Evolutionary conservation across 2,113 vertebrate species (phyloP), one percentile per base, ranked within the genome.

Genomic region (Scalopus aquaticus): DNA sequence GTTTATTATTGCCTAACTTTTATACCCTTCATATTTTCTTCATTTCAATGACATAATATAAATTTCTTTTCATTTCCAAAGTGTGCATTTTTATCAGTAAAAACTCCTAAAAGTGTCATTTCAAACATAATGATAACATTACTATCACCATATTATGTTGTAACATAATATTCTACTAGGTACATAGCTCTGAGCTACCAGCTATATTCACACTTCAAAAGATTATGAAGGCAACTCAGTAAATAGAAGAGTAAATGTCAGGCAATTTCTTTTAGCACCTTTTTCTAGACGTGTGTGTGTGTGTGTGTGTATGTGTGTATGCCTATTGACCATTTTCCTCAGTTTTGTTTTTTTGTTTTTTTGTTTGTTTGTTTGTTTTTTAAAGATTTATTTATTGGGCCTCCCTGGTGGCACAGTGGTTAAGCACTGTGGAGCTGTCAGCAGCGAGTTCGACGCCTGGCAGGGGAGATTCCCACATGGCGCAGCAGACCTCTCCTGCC

Each of bases 221-320:
- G 90, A 95, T 96, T 93, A 85, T 64, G 69, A 95, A 96, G 51
- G 37, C 16, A 95, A 94, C 42, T 82, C 90, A 77, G 85, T 88
- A 95, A 95, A 93, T 44, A 85, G 70, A 90, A 77, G 90, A 96
- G 73, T 65, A 95, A 96, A 95, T 95, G 76, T 81, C 73, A 93
- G 58, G 62, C 2, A 22, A 88, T 94, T 81, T 95, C 72, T 91
- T 96, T 93, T 90, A 95, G 92, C 73, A 88, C 54, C 13, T 51
- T 54, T 80, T 96, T 22, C 46, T 83, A 11, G 26, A 95, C 24
- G 69, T 9, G 46, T 39, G 32, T 80, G 28, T 39, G 28, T 62
- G 49, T 51, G 49, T 17, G 49, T 16, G 49, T 16, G 46, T 44
- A 9, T 9, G 58, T 85, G 56, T 51, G 73, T n/a, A 28, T 32